Evolutionary conservation across 2,888 invertebrate species (phyloP).

Genomic region (Pelosia muscerda): DNA sequence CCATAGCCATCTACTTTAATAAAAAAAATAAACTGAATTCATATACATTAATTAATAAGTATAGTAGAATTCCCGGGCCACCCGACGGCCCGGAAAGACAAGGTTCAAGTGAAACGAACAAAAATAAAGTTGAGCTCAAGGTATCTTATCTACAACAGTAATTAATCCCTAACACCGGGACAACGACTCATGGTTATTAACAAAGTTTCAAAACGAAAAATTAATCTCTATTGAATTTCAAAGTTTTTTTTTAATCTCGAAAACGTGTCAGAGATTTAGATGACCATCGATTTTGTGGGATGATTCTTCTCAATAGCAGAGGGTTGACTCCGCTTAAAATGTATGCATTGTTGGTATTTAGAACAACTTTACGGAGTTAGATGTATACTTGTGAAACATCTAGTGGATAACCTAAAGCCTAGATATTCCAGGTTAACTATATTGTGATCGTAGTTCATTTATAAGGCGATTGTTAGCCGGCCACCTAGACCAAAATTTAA

Average conservation of each 20-base stretch:
- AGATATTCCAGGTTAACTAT: too few relatives aligned
- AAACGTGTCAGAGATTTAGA: not conserved
- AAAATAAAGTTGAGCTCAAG: not conserved
- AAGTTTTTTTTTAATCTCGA: not conserved
- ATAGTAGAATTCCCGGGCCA: too few relatives aligned
- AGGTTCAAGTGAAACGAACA: not conserved
- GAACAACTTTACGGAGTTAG: not conserved
- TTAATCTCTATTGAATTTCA: not conserved
- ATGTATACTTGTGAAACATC: too few relatives aligned
- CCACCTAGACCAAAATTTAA: too few relatives aligned
- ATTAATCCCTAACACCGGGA: constrained; percentile 4
- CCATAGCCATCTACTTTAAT: too few relatives aligned
- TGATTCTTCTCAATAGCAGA: not conserved
- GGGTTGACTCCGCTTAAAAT: not conserved
- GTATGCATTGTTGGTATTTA: not conserved
- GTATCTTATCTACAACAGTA: not conserved
- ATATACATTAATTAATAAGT: too few relatives aligned
- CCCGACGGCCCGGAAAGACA: too few relatives aligned
- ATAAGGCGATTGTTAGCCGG: too few relatives aligned
- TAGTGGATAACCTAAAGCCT: too few relatives aligned
- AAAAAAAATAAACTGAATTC: too few relatives aligned
- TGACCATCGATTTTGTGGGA: not conserved
- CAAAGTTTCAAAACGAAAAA: constrained; percentile 1
- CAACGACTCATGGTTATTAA: not conserved
- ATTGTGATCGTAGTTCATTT: too few relatives aligned